Conservation (phyloP, 2,113 vertebrate species). For the Aix galericulata region DNA sequence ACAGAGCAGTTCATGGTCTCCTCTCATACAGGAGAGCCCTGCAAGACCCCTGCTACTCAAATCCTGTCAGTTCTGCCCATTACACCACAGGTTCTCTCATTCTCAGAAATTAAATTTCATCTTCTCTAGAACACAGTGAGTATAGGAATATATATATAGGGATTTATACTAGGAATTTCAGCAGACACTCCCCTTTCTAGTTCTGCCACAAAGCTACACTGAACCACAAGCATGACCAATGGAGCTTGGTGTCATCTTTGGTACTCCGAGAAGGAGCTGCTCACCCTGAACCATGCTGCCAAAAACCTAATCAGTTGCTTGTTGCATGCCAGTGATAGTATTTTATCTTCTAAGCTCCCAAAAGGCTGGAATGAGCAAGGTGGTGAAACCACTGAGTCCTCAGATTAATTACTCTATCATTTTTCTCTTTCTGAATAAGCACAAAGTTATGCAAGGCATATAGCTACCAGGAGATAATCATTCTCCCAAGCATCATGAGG, state of each 20-base stretch:
- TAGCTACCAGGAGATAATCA: neutral
- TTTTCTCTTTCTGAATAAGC: neutral
- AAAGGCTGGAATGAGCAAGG: neutral
- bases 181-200: neutral
- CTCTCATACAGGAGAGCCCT: neutral
- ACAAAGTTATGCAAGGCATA: neutral
- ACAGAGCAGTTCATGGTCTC: neutral
- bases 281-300: fast-evolving
- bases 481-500: neutral
- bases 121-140: neutral
- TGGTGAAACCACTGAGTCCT: neutral
- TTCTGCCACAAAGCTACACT: neutral
- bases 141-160: no score
- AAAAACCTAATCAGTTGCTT: fast-evolving
- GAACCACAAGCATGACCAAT: neutral
- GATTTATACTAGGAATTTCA: neutral
- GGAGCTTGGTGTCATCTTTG: neutral
- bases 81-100: neutral
- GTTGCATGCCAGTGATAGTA: neutral
- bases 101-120: neutral
- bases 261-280: neutral
- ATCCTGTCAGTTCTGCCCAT: neutral
- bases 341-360: neutral
- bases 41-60: neutral
- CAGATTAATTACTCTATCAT: neutral